A percentile compares a stretch with the other conserved stretches of the same genome.
These are phyloP conservation scores for Cactoblastis cactorum DNA, from an alignment of 2,888 invertebrate genomes.

Conservation along the genomic window DNA sequence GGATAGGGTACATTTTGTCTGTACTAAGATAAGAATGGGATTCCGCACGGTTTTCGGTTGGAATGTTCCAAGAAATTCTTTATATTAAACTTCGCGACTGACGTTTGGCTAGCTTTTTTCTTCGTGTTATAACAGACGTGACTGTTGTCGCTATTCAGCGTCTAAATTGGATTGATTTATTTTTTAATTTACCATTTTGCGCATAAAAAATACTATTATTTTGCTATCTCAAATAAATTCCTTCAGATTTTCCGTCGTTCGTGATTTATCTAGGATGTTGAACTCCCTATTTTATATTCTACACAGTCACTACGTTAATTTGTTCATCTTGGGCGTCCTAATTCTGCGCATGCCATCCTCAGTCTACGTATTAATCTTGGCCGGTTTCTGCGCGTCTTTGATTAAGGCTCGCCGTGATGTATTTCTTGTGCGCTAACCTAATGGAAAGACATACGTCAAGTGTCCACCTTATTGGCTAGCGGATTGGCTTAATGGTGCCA, in stretches of 20 bases:
- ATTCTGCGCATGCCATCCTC: constrained; percentile 47
- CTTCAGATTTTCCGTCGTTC: background rate
- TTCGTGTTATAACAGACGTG: constrained; percentile 5
- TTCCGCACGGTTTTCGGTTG: constrained; percentile 10
- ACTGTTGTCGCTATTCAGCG: constrained; percentile 2
- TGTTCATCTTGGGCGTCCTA: constrained; percentile 42
- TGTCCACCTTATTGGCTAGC: constrained; percentile 73
- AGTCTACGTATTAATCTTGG: constrained; percentile 70
- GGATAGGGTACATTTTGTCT: constrained; percentile 7
- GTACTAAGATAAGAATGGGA: constrained; percentile 11
- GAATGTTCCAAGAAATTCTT: constrained; percentile 10
- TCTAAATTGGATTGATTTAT: constrained; percentile 5
- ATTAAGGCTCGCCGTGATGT: constrained; percentile 73
- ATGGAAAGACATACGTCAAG: constrained; percentile 77
- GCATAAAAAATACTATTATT: background rate
- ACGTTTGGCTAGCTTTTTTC: constrained; percentile 12
- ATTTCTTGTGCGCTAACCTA: constrained; percentile 74
- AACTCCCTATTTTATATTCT: constrained; percentile 27
- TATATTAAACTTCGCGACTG: constrained; percentile 9
- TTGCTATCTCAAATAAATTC: background rate
- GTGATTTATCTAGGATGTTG: constrained; percentile 24
- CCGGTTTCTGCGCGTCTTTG: constrained; percentile 67
- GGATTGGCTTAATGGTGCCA: constrained; percentile 69
- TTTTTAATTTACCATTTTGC: background rate
- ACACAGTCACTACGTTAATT: constrained; percentile 39